Conservation (phyloP, 2,113 vertebrate genomes). For the Phalacrocorax aristotelis region DNA sequence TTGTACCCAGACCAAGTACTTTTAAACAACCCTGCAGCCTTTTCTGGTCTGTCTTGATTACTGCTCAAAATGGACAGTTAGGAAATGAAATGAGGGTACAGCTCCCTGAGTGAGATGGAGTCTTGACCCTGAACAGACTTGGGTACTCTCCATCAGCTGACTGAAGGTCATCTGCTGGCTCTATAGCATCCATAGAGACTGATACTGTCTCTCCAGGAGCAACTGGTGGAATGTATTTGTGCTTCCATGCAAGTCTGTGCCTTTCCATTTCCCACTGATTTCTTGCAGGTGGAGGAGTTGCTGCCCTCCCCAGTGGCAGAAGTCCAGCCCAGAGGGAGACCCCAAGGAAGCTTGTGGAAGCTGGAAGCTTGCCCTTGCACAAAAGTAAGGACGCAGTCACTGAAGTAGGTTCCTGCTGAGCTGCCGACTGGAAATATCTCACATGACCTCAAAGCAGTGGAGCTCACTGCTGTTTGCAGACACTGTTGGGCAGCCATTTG, state of each 20-base stretch:
- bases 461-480: neutral
- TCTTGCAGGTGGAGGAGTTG: neutral
- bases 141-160: no score
- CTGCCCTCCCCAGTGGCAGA: neutral
- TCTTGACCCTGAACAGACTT: neutral
- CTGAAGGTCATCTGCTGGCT: neutral
- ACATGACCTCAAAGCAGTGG: neutral
- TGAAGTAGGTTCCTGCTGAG: neutral
- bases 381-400: neutral
- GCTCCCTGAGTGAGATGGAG: neutral
- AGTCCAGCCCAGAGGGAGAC: neutral
- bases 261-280: neutral
- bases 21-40: neutral
- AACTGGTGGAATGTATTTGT: neutral
- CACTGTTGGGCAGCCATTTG: neutral
- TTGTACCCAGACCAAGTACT: neutral
- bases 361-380: neutral
- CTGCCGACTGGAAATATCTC: neutral
- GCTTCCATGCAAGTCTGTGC: fast-evolving
- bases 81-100: neutral
- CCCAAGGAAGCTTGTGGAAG: neutral
- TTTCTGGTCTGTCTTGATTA: neutral
- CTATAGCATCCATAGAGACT: neutral
- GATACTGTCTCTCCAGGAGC: neutral
- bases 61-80: neutral